These are phyloP conservation scores for Batillaria attramentaria DNA, from an alignment of 1,140 invertebrate genomes.

Conservation along the genomic window DNA sequence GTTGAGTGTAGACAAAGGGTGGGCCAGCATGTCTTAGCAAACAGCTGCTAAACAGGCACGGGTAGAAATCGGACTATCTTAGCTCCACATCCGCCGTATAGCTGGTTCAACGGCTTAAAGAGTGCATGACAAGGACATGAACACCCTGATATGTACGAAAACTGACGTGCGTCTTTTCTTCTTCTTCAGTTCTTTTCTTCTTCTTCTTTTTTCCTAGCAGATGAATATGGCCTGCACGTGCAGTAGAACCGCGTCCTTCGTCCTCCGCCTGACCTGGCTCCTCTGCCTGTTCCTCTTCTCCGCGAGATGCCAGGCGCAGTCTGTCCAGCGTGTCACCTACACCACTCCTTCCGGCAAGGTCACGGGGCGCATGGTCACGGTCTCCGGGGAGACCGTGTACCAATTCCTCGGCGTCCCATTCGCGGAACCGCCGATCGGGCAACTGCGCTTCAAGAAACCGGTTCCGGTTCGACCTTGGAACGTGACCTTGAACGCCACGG, in stretches of 20 bases:
- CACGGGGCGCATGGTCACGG: background rate
- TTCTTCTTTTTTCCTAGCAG: background rate
- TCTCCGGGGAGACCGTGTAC: conserved; percentile 20
- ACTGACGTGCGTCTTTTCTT: background rate
- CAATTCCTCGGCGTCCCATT: conserved; percentile 91
- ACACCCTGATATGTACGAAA: background rate
- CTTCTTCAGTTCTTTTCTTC: background rate
- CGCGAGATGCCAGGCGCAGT: background rate
- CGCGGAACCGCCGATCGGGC: conserved; percentile 90
- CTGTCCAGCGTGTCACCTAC: background rate
- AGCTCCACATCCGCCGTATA: too few species aligned
- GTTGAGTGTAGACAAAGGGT: background rate
- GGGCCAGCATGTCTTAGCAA: background rate
- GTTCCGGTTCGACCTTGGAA: conserved; percentile 76
- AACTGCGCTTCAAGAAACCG: conserved; percentile 82
- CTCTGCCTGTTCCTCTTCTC: too few species aligned
- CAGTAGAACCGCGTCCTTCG: background rate
- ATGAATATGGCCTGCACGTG: background rate
- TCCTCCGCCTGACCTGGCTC: too few species aligned
- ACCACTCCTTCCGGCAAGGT: conserved; percentile 8
- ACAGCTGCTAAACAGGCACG: background rate
- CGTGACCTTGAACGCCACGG: conserved; percentile 69
- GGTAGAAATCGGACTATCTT: too few species aligned
- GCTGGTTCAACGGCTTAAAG: too few species aligned
- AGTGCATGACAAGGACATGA: background rate